These are phyloP conservation scores for Hozukius guyotensis DNA, from an alignment of 2,797 vertebrate genomes.

Conservation along the genomic window DNA sequence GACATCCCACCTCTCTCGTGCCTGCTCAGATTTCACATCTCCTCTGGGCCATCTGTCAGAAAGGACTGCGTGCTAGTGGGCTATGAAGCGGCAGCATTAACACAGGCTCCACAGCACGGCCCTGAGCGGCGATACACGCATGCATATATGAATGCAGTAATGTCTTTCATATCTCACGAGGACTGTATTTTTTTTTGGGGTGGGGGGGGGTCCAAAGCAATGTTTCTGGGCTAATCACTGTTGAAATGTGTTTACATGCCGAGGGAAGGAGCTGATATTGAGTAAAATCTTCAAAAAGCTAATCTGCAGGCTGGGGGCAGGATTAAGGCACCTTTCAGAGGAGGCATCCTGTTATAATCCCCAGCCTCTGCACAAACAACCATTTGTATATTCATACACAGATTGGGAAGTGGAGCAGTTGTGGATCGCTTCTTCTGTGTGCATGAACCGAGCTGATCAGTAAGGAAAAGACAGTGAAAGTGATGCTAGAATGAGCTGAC, in stretches of 20 bases:
- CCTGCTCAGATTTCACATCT: slow-evolving; percentile 63
- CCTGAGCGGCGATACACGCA: slow-evolving; percentile 6
- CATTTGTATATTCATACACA: slow-evolving; percentile 44
- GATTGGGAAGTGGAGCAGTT: slow-evolving; percentile 21
- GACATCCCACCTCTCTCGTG: slow-evolving; percentile 51
- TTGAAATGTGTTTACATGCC: slow-evolving; percentile 68
- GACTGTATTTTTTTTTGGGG: neutral
- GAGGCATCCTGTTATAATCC: slow-evolving; percentile 65
- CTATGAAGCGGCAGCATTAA: slow-evolving; percentile 38
- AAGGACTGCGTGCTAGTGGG: slow-evolving; percentile 24
- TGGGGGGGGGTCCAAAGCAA: slow-evolving; percentile 12
- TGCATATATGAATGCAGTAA: slow-evolving; percentile 23
- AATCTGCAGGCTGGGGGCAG: slow-evolving; percentile 65
- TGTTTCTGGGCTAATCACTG: slow-evolving; percentile 55
- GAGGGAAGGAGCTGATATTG: slow-evolving; percentile 51
- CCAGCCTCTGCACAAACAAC: slow-evolving; percentile 54
- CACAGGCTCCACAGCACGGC: slow-evolving; percentile 3
- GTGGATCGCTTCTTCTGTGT: slow-evolving; percentile 5
- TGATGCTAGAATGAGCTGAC: neutral
- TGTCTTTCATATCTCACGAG: slow-evolving; percentile 40
- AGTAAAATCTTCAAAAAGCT: slow-evolving; percentile 74
- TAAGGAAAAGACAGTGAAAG: neutral
- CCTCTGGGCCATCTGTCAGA: slow-evolving; percentile 65
- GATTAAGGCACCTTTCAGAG: slow-evolving; percentile 71
- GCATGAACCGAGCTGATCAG: slow-evolving; percentile 11